Evolutionary conservation across 2,888 invertebrate species (phyloP).

Genomic region (Gryllus longicercus): DNA sequence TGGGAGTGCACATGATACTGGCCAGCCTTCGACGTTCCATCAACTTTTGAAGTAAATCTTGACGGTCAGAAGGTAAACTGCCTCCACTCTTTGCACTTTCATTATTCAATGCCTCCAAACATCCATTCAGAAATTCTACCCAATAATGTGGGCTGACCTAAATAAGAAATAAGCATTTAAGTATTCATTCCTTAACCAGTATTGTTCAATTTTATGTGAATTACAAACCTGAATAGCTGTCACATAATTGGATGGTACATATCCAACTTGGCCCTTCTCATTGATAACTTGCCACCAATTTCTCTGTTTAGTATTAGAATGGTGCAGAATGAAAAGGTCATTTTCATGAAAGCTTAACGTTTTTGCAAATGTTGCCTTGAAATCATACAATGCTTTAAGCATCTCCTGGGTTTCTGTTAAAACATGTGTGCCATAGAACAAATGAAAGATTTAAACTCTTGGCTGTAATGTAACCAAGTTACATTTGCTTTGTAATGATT

Average conservation of each 20-base stretch:
- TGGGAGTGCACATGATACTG: constrained; percentile 43
- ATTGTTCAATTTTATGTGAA: no score
- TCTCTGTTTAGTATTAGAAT: constrained; percentile 71
- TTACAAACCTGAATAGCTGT: constrained; percentile 66
- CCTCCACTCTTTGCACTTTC: constrained; percentile 47
- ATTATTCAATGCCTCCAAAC: constrained; percentile 55
- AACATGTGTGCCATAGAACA: no score
- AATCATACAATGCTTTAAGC: constrained; percentile 79
- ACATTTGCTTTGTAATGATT: no score
- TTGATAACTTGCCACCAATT: constrained; percentile 90
- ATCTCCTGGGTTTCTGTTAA: constrained; percentile 55
- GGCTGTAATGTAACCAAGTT: no score
- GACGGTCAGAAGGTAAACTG: constrained; percentile 53
- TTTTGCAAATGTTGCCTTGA: constrained; percentile 78
- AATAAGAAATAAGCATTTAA: no score
- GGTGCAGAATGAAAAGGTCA: constrained; percentile 76
- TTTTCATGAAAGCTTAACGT: constrained; percentile 76
- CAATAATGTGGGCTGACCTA: constrained; percentile 29
- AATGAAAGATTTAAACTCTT: no score
- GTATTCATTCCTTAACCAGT: no score
- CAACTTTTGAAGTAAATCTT: constrained; percentile 61
- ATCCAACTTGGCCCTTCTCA: constrained; percentile 75
- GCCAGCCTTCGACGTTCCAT: constrained; percentile 64
- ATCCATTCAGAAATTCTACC: constrained; percentile 63
- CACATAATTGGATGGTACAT: constrained; percentile 84